Evolutionary conservation across 2,113 vertebrate genomes (phyloP).

Genomic region (Halcyon senegalensis): DNA sequence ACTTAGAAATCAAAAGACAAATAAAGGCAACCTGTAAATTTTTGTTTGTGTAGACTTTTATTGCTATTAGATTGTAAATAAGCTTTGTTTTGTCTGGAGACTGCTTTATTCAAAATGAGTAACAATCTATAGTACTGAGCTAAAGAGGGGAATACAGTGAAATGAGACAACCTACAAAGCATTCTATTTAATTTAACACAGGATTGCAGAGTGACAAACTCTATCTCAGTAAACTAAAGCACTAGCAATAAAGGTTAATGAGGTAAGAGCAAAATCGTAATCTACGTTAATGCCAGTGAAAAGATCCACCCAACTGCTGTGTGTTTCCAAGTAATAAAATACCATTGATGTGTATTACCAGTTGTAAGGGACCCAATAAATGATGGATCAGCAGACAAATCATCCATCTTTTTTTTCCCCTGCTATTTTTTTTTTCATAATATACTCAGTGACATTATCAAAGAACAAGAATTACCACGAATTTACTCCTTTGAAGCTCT

Average conservation of each 20-base stretch:
- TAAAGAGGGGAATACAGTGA: not conserved
- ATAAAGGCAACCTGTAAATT: slow-evolving; percentile 32
- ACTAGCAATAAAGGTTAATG: slow-evolving; percentile 21
- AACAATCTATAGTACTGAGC: not conserved
- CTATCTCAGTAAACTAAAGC: not conserved
- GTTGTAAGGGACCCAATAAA: not conserved
- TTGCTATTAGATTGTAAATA: slow-evolving; percentile 52
- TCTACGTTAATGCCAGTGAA: not conserved
- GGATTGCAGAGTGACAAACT: not conserved
- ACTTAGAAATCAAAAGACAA: slow-evolving; percentile 46
- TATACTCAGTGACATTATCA: not conserved
- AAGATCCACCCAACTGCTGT: not conserved
- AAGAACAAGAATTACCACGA: not conserved
- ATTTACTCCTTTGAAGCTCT: not conserved
- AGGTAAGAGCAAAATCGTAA: not conserved
- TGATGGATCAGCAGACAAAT: not conserved
- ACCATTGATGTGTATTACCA: not conserved
- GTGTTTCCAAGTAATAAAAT: not conserved
- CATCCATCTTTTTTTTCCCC: not conserved
- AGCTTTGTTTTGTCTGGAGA: slow-evolving; percentile 29
- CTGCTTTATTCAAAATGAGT: slow-evolving; percentile 37
- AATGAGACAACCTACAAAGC: not conserved
- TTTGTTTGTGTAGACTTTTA: slow-evolving; percentile 33
- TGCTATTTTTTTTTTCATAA: not conserved
- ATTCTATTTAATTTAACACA: not conserved